Evolutionary conservation across 2,888 invertebrate species (phyloP), one percentile per base, ranked within the genome.

Genomic region (Apotomis betuletana): DNA sequence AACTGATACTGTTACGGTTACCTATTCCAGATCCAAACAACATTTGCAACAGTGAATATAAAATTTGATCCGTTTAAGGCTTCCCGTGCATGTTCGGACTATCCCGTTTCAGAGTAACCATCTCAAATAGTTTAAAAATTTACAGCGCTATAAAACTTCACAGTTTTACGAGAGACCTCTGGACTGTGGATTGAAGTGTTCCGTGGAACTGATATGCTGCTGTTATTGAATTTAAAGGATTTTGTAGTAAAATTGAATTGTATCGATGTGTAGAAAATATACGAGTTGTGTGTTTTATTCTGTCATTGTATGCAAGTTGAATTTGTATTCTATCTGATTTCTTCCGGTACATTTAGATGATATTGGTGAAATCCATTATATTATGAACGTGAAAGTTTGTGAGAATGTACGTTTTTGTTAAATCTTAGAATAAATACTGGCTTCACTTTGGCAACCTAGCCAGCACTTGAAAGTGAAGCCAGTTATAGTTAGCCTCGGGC

Each of bases 61-160:
- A 71, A 70, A 57, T 54, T 70, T 70, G 67, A 71, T 71, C 49
- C 61, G 51, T 67, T 71, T 71, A 62, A 60, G 57, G 67, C 52
- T 61, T 69, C 61, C 57, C 57, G 51, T 51, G 44, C 71, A 67
- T 67, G 67, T 41, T 52, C 52, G 49, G 58, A 69, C 64, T 69
- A 73, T 73, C 54, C 69, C 57, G 55, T 65, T 55, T 49, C 61
- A 49, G 64, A 46, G 49, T 64, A 69, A 60, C 38, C 63, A n/a
- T 63, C 54, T 67, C 67, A 69, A 74, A 69, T 72, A 75, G 76
- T 73, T 80, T 72, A 70, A 79, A 79, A 75, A 70, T 78, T 77
- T 77, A 80, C 77, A 72, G 77, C 77, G 75, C 81, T 77, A 77
- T 81, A 81, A 81, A 81, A 80, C 76, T 62, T 73, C 77, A 75